A percentile compares a stretch with the other conserved stretches of the same genome.
These are phyloP conservation scores for Cetoscarus ocellatus DNA, from an alignment of 2,797 vertebrate genomes.

Conservation along the genomic window DNA sequence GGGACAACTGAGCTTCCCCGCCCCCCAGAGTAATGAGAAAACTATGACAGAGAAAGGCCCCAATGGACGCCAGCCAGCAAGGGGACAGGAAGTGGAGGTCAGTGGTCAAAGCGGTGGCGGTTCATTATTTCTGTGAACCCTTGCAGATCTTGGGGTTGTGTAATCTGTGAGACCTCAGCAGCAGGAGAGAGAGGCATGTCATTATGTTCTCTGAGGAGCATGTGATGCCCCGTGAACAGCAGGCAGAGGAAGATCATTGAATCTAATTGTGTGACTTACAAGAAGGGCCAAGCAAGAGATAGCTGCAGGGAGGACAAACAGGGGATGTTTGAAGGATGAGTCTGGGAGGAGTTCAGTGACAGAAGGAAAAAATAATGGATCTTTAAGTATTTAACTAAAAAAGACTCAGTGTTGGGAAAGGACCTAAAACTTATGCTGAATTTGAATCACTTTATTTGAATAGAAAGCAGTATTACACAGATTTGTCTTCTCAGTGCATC, in stretches of 20 bases:
- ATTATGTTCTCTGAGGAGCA: slow-evolving; percentile 48
- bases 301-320: slow-evolving; percentile 41
- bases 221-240: slow-evolving; percentile 72
- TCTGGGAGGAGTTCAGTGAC: slow-evolving; percentile 38
- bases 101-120: slow-evolving; percentile 57
- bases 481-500: neutral
- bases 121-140: slow-evolving; percentile 56
- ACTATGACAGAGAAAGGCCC: neutral
- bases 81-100: slow-evolving; percentile 73
- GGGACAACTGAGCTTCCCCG: slow-evolving; percentile 18
- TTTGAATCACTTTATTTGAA: neutral
- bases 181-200: slow-evolving; percentile 23
- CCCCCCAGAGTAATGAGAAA: slow-evolving; percentile 27
- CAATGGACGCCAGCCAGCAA: slow-evolving; percentile 21
- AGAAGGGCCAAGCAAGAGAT: slow-evolving; percentile 25
- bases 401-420: slow-evolving; percentile 7
- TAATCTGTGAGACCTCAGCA: slow-evolving; percentile 10
- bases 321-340: slow-evolving; percentile 10
- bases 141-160: slow-evolving; percentile 23
- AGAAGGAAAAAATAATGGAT: slow-evolving; percentile 20
- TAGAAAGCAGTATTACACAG: neutral
- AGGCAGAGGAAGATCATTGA: slow-evolving; percentile 53
- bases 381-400: slow-evolving; percentile 33
- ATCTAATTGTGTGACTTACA: slow-evolving; percentile 64
- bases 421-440: neutral